Conservation (phyloP, 2,113 vertebrate genomes). For the Emydocephalus ijimae region DNA sequence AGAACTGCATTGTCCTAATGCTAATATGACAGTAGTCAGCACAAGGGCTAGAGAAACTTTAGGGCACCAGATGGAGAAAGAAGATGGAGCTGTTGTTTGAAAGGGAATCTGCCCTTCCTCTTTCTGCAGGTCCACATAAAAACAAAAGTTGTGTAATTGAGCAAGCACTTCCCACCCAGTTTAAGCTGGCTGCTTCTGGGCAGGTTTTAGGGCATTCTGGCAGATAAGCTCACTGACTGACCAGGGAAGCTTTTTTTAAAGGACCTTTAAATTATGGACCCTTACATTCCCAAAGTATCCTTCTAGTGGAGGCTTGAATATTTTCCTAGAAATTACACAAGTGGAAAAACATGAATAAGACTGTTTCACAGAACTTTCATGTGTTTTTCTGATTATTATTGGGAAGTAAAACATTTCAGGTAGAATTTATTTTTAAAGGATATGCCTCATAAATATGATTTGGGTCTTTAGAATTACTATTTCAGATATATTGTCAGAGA, state of each 20-base stretch:
- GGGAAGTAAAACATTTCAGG: neutral
- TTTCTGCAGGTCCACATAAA: neutral
- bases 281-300: neutral
- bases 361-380: neutral
- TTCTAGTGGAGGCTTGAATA: neutral
- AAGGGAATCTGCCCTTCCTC: neutral
- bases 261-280: neutral
- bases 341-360: neutral
- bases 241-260: neutral
- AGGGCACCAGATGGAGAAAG: neutral
- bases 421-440: neutral
- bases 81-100: neutral
- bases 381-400: neutral
- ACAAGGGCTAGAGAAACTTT: neutral
- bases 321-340: neutral
- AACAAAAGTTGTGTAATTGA: neutral
- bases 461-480: neutral
- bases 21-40: neutral
- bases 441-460: neutral
- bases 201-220: neutral
- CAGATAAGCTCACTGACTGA: neutral
- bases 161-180: neutral
- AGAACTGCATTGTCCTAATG: neutral
- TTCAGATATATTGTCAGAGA: neutral
- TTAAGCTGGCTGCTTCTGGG: neutral